Evolutionary conservation across 2,113 vertebrate genomes (phyloP), one percentile per base, ranked within the genome.

Genomic region (Ochotona curzoniae): DNA sequence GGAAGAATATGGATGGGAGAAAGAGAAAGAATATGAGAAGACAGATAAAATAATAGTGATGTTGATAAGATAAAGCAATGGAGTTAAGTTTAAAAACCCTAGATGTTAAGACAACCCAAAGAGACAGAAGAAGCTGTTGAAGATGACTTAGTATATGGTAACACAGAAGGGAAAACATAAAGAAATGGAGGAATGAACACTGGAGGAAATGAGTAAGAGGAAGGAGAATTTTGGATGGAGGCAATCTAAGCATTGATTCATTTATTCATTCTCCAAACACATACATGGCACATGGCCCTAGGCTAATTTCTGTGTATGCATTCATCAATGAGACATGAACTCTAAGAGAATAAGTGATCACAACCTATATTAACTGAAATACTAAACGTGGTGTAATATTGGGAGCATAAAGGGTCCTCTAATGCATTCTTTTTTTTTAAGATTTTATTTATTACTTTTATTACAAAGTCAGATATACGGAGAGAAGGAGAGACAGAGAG

Each of bases 161-260:
- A 83, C 23, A 91, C 91, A 88, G 61, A 78, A 81, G 44, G 82
- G 17, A 83, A 44, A 23, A 79, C 70, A 94, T 25, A 51, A 13
- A 83, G 23, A 49, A 92, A 66, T 30, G 64, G 12, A 4, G 6
- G 47, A 80, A 95, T 8, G 14, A 38, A 74, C 28, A 66, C 13
- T 60, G 38, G 26, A 90, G 15, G 51, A 81, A 44, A 73, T 66
- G 54, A 87, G 38, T 1, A 44, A 76, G 49, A 78, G n/a, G 28
- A 54, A 63, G 32, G n/a, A 20, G 57, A 79, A 83, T 30, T 47
- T 17, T 71, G 11, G 12, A 32, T 88, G 17, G 12, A 57, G 51
- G 38, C 78, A 89, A 78, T 7, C 78, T 38, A 83, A 44, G 5
- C 54, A 25, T 49, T 82, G 7, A n/a, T 64, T 71, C 1, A 78